A percentile compares a stretch with the other conserved stretches of the same genome.
Conservation (phyloP, 2,797 vertebrate genomes). For the Acropternis orthonyx region DNA sequence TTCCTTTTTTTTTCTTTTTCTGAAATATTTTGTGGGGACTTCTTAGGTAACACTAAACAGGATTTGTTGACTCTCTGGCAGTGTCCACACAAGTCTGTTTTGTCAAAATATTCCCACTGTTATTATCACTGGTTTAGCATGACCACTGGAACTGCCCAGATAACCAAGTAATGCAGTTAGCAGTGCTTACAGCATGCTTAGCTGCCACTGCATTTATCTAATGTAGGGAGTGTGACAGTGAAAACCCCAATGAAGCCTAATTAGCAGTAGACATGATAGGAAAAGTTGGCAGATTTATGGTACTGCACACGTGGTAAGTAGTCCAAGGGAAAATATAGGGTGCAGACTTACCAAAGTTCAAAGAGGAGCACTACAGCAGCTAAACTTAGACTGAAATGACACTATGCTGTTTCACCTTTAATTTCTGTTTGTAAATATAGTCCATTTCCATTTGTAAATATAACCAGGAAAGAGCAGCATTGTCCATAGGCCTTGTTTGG, state of each 20-base stretch:
- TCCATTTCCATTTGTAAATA: neutral
- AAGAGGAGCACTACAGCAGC: neutral
- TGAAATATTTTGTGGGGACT: neutral
- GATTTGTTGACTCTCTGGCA: neutral
- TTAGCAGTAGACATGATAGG: neutral
- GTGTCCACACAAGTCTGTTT: neutral
- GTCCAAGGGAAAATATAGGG: neutral
- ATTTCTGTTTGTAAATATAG: neutral
- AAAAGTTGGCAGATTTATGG: neutral
- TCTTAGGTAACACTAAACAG: neutral
- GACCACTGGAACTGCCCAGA: neutral
- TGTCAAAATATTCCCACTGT: neutral
- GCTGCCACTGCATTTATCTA: neutral
- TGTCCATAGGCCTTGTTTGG: neutral
- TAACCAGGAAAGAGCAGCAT: neutral
- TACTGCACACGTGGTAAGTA: neutral
- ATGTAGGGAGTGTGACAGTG: fast-evolving
- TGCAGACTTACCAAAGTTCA: neutral
- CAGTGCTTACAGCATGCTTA: neutral
- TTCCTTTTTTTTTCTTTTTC: neutral
- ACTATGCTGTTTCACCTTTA: neutral
- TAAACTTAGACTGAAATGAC: neutral
- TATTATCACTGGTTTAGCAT: neutral
- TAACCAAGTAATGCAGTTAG: neutral
- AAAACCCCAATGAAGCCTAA: neutral